These are phyloP conservation scores for Octodonta nipae DNA, from an alignment of 2,888 invertebrate species.

Conservation along the genomic window DNA sequence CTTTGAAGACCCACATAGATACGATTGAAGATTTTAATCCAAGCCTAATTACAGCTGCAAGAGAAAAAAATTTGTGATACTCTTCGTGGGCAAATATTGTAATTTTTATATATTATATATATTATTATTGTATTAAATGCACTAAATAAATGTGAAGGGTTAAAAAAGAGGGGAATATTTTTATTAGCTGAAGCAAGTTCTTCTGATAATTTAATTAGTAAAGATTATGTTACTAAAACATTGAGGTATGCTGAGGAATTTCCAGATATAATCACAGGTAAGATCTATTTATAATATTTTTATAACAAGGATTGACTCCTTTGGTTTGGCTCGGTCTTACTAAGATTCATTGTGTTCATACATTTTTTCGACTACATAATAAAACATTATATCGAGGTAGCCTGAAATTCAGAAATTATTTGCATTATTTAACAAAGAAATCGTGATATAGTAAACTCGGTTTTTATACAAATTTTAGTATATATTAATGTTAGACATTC, in stretches of 20 bases:
- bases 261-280: constrained; percentile 58
- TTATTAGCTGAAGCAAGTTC: constrained; percentile 80
- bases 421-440: too few species aligned
- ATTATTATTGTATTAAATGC: constrained; percentile 54
- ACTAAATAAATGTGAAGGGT: constrained; percentile 36
- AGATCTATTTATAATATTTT: too few species aligned
- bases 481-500: too few species aligned
- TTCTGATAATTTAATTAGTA: constrained; percentile 47
- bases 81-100: constrained; percentile 83
- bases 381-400: too few species aligned
- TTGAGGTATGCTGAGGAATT: constrained; percentile 59
- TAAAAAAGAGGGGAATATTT: constrained; percentile 54
- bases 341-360: too few species aligned
- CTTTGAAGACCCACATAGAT: constrained; percentile 83
- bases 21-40: constrained; percentile 67
- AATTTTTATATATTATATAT: constrained; percentile 78
- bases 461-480: too few species aligned
- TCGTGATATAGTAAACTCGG: too few species aligned
- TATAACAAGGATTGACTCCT: too few species aligned
- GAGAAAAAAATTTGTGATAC: too few species aligned
- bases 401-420: too few species aligned
- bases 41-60: constrained; percentile 49
- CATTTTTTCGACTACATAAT: too few species aligned
- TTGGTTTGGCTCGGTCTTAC: too few species aligned
- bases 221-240: constrained; percentile 53